phyloP scores from a whole-genome alignment of 1,140 invertebrate genomes.

The Polyergus mexicanus region DNA sequence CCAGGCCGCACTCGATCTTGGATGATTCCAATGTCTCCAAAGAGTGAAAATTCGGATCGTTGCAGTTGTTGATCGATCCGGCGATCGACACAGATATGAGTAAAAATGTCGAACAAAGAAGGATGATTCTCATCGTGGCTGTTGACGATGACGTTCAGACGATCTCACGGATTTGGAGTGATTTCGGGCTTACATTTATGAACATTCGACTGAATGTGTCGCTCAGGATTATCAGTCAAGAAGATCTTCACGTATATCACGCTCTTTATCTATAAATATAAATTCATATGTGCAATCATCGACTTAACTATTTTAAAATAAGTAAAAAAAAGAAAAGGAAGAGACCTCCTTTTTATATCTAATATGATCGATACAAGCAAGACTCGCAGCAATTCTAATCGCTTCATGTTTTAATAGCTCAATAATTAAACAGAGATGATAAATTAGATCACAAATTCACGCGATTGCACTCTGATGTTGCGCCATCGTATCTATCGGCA shows the following conservation, averaged over 20 bases:
- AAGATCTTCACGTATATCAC: not conserved
- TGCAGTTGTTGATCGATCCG: slow-evolving; percentile 68
- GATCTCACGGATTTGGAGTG: not conserved
- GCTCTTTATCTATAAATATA: slow-evolving; percentile 19
- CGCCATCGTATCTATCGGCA: not conserved
- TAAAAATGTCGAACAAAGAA: slow-evolving; percentile 50
- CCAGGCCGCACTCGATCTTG: slow-evolving; percentile 83
- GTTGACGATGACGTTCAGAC: not conserved
- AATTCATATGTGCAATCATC: not conserved
- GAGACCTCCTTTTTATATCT: no score
- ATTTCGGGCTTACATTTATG: not conserved
- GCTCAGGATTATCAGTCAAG: not conserved
- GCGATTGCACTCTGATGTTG: not conserved
- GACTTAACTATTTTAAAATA: not conserved
- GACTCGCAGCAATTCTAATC: no score
- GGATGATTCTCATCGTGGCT: slow-evolving; percentile 67
- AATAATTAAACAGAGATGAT: not conserved
- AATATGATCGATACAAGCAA: not conserved
- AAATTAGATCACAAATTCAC: not conserved
- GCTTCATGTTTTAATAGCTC: no score
- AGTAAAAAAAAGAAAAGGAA: no score
- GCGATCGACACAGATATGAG: slow-evolving; percentile 58
- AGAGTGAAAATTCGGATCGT: slow-evolving; percentile 80
- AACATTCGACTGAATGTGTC: not conserved
- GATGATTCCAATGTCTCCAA: slow-evolving; percentile 75